These are phyloP conservation scores for Eleutherodactylus coqui DNA, from an alignment of 2,797 vertebrate genomes.

Conservation along the genomic window DNA sequence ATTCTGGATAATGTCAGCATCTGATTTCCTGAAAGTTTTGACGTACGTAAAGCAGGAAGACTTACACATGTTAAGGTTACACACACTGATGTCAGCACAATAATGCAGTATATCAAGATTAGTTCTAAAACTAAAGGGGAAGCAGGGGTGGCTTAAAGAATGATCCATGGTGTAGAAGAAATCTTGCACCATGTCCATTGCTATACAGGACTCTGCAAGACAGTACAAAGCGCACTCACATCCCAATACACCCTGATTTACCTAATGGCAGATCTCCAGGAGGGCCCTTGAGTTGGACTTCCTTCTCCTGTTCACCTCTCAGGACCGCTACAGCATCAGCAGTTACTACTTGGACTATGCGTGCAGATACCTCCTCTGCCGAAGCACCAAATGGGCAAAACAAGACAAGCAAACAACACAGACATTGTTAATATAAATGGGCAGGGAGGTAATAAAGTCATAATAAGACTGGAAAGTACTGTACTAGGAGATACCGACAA, in stretches of 20 bases:
- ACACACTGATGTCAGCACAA: background rate
- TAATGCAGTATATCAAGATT: background rate
- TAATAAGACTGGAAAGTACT: conserved; percentile 19
- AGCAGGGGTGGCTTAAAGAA: background rate
- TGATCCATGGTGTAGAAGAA: background rate
- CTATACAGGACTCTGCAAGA: conserved; percentile 25
- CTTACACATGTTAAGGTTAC: background rate
- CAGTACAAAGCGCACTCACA: conserved; percentile 50
- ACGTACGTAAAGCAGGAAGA: background rate
- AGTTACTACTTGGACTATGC: conserved; percentile 98
- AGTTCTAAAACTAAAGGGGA: conserved; percentile 3
- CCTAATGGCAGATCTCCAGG: conserved; percentile 79
- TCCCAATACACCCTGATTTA: conserved; percentile 70
- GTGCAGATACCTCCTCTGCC: conserved; percentile 95
- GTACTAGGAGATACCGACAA: conserved; percentile 18
- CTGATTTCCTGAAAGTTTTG: background rate
- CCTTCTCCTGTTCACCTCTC: conserved; percentile 91
- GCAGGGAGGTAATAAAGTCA: conserved; percentile 43
- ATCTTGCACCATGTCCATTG: background rate
- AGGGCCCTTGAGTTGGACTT: conserved; percentile 82
- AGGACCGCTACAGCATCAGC: conserved; percentile 97
- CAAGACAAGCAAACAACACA: conserved; percentile 68
- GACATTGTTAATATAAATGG: conserved; percentile 49
- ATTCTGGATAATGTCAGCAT: background rate
- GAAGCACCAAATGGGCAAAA: conserved; percentile 68